Base-by-base conservation (phyloP, 2,888 invertebrate genomes). In the Leptarthrus brevirostris region DNA sequence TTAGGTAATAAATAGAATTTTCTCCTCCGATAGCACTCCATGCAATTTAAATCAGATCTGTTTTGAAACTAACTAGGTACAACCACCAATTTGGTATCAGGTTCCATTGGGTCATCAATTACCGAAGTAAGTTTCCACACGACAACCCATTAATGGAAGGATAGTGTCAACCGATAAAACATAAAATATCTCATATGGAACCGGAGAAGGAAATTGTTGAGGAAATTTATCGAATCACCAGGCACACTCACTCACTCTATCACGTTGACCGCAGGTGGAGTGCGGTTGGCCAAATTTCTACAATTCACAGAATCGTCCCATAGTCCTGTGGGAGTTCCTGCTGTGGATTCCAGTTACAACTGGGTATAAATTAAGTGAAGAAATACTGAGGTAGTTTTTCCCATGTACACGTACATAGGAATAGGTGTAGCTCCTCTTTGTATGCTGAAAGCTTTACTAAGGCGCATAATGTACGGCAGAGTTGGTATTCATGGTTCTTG, bases 61-160 rank as follows among this genome's bases (percentile, higher is more conserved):
- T 26, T 49, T 24, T 10, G 18, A 47, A 47, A 47, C 49, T 72
- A 30, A 53, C 72, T 34, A 56, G 53, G 72, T 53, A 72, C 64
- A 72, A 72, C 72, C 64, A 72, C 53, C 66, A 75, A 75, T 73
- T 73, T 73, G 73, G 69, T 72, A 73, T 70, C 73, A 66, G 72
- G 54, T 72, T 75, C 66, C 70, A 75, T 75, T 61, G 74, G 74
- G 74, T 75, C 74, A 75, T 75, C 75, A 75, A 75, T 75, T 73
- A 75, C 73, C 70, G 61, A 75, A 73, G 73, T 44, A 58, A 44
- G 54, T 74, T 75, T 75, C 72, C 74, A 75, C 74, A 75, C 74
- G 75, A 75, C 75, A 75, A 72, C 56, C 75, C 75, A 74, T 72
- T 75, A 74, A 75, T 74, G 72, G 75, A 75, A 66, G 75, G 75